Conservation (phyloP, 2,888 invertebrate genomes). For the Dusona sp. region DNA sequence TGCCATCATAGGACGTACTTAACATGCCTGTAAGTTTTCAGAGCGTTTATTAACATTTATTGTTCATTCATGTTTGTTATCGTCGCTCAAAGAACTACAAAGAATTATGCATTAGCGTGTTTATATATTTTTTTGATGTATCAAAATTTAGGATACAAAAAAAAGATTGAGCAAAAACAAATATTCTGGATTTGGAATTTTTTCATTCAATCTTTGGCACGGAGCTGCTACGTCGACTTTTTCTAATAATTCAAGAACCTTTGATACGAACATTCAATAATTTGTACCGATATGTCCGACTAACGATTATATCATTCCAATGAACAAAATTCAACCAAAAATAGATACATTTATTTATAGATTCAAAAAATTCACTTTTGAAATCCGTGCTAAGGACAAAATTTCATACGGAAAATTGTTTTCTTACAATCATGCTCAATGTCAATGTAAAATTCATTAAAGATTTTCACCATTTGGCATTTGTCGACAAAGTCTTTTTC, state of each 20-base stretch:
- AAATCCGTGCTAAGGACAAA: too few species aligned
- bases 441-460: constrained; percentile 23
- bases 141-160: neutral
- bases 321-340: too few species aligned
- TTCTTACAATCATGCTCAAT: neutral
- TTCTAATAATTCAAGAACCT: too few species aligned
- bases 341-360: too few species aligned
- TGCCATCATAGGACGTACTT: constrained; percentile 83
- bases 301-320: too few species aligned
- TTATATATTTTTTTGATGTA: neutral
- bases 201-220: neutral
- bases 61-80: constrained; percentile 35
- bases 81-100: neutral
- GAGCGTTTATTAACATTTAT: constrained; percentile 59
- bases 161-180: neutral
- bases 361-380: too few species aligned
- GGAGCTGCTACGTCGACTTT: neutral
- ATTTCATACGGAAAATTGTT: neutral
- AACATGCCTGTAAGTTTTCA: constrained; percentile 84
- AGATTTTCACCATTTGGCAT: constrained; percentile 28
- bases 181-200: neutral
- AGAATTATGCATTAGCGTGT: constrained; percentile 27
- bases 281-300: too few species aligned
- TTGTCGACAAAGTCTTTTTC: constrained; percentile 11
- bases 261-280: too few species aligned